Evolutionary conservation across 1,140 invertebrate species (phyloP).

Genomic region (Lysiphlebus fabarum): DNA sequence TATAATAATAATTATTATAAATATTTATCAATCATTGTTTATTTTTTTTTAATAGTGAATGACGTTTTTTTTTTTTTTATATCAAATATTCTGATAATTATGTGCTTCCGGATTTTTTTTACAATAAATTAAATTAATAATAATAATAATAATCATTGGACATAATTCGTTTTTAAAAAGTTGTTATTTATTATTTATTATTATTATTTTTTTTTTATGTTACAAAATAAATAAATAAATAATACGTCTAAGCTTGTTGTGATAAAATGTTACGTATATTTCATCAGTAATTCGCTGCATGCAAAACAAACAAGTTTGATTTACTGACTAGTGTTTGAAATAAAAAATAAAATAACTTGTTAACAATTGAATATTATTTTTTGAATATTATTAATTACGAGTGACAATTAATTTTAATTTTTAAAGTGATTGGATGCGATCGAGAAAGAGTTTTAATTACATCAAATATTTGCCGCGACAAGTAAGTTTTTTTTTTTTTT

Average conservation of each 20-base stretch:
- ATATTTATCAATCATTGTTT: background rate
- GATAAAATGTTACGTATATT: slow-evolving; percentile 23
- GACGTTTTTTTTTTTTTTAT: slow-evolving; percentile 10
- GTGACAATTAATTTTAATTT: background rate
- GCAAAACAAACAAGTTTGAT: background rate
- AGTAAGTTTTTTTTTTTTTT: slow-evolving; percentile 24
- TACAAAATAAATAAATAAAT: background rate
- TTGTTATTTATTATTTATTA: too few relatives aligned
- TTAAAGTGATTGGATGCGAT: slow-evolving; percentile 28
- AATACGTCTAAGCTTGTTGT: slow-evolving; percentile 13
- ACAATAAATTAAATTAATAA: too few relatives aligned
- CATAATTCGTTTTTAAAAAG: background rate
- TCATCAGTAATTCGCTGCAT: background rate
- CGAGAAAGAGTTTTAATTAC: slow-evolving; percentile 27
- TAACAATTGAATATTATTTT: too few relatives aligned
- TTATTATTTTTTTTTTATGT: background rate
- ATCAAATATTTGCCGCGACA: slow-evolving; percentile 27
- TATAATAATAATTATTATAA: background rate
- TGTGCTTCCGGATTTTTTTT: slow-evolving; percentile 23
- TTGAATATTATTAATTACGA: background rate
- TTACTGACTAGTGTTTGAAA: too few relatives aligned
- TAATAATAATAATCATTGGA: too few relatives aligned
- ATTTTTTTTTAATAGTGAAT: background rate
- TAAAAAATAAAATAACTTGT: too few relatives aligned
- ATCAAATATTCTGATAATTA: slow-evolving; percentile 23